phyloP scores from a whole-genome alignment of 2,888 invertebrate genomes.

The Gandaritis pyraliata region DNA sequence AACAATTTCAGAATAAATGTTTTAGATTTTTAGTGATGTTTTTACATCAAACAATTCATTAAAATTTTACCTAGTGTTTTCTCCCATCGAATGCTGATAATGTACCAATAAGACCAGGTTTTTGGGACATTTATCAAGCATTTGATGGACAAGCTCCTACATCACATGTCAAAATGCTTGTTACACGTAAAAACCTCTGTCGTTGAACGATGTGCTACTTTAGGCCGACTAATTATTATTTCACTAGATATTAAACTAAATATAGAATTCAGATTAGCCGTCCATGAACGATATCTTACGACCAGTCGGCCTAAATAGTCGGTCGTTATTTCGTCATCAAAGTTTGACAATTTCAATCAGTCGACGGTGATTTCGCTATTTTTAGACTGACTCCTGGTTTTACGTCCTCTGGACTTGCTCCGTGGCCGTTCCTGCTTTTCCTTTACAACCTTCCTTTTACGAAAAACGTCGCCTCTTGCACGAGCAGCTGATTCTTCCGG shows the following conservation, averaged over 20 bases:
- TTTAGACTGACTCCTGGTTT: conserved; percentile 73
- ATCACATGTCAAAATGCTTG: conserved; percentile 22
- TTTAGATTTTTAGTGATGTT: not conserved
- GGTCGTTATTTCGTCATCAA: conserved; percentile 54
- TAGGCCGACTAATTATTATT: not conserved
- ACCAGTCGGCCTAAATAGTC: conserved; percentile 13
- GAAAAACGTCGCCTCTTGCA: conserved; percentile 68
- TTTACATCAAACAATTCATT: conserved; percentile 46
- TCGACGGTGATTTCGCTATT: conserved; percentile 65
- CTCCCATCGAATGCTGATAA: not conserved
- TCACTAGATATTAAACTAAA: not conserved
- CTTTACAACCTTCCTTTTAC: conserved; percentile 70
- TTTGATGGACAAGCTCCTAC: not conserved
- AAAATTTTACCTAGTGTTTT: conserved; percentile 4
- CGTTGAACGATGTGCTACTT: conserved; percentile 3
- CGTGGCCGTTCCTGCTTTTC: conserved; percentile 69
- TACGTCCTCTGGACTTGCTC: conserved; percentile 73
- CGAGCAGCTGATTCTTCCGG: conserved; percentile 65
- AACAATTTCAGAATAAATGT: not conserved
- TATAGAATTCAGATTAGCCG: not conserved
- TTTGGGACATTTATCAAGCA: not conserved
- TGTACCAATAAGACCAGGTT: no score
- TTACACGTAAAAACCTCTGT: conserved; percentile 10
- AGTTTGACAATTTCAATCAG: conserved; percentile 56
- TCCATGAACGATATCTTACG: no score